Conservation (phyloP, 2,888 invertebrate genomes). For the Troglohyphantes excavatus region DNA sequence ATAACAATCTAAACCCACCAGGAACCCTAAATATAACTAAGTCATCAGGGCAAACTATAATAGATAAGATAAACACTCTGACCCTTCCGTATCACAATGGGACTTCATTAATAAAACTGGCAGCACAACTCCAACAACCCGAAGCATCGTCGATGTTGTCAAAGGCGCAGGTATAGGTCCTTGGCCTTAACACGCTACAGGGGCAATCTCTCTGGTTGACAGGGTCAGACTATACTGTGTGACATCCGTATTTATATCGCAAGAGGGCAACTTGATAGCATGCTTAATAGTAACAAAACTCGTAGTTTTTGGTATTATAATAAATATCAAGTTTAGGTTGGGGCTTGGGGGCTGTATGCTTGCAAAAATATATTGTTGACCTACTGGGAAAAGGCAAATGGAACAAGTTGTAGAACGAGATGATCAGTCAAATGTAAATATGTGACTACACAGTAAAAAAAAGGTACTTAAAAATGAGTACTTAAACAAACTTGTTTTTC, state of each 20-base stretch:
- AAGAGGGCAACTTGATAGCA: too few species aligned
- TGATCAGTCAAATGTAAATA: too few species aligned
- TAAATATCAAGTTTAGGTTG: too few species aligned
- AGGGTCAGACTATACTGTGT: background rate
- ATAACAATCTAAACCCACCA: background rate
- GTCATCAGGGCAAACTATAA: background rate
- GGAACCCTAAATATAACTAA: background rate
- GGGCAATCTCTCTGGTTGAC: background rate
- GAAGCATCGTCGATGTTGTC: background rate
- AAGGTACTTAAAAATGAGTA: too few species aligned
- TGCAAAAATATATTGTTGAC: too few species aligned
- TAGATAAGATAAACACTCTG: background rate
- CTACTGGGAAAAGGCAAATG: too few species aligned
- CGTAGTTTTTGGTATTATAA: too few species aligned
- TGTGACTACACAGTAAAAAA: too few species aligned
- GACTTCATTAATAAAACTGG: background rate
- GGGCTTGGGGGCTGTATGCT: too few species aligned
- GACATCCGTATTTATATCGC: background rate
- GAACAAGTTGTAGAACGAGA: too few species aligned
- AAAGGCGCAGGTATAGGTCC: background rate
- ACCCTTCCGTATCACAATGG: background rate
- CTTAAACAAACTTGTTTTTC: too few species aligned
- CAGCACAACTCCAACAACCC: background rate
- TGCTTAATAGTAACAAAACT: too few species aligned
- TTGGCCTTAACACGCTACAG: slow-evolving; percentile 33